Evolutionary conservation across 2,888 invertebrate species (phyloP).

Genomic region (Malthinus seriepunctatus): DNA sequence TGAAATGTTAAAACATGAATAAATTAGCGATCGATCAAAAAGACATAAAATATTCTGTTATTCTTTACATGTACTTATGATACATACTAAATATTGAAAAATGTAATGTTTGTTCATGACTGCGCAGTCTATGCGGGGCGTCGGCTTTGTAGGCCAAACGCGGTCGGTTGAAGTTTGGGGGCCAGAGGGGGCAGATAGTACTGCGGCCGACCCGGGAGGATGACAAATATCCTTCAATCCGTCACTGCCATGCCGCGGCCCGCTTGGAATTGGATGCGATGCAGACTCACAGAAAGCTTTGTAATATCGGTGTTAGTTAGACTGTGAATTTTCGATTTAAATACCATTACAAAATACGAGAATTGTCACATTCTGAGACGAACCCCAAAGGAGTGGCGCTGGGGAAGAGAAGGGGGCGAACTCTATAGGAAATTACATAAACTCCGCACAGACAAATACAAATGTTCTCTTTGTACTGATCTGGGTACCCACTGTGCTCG

Average conservation of each 20-base stretch:
- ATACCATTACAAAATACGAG: slow-evolving; percentile 18
- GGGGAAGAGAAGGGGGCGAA: slow-evolving; percentile 49
- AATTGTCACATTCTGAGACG: slow-evolving; percentile 46
- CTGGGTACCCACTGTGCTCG: slow-evolving; percentile 52
- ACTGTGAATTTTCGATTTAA: slow-evolving; percentile 40
- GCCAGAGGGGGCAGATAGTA: slow-evolving; percentile 51
- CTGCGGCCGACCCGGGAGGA: slow-evolving; percentile 61
- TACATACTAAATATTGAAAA: slow-evolving; percentile 45
- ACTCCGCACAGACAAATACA: slow-evolving; percentile 58
- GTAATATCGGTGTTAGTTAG: slow-evolving; percentile 54
- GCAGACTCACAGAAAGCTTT: slow-evolving; percentile 57
- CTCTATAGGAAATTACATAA: slow-evolving; percentile 60
- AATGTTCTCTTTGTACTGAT: slow-evolving; percentile 57
- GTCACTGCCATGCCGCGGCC: slow-evolving; percentile 65
- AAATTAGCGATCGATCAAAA: too few species aligned
- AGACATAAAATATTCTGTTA: not conserved
- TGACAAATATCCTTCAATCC: slow-evolving; percentile 72
- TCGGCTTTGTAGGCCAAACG: slow-evolving; percentile 34
- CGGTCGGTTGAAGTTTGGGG: slow-evolving; percentile 33
- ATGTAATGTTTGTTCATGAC: slow-evolving; percentile 52
- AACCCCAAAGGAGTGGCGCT: slow-evolving; percentile 49
- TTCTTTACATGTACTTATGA: slow-evolving; percentile 2
- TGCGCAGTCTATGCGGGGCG: slow-evolving; percentile 43
- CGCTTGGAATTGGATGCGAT: slow-evolving; percentile 58
- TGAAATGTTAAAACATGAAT: too few species aligned